Evolutionary conservation across 1,140 invertebrate genomes (phyloP), one percentile per base, ranked within the genome.

Genomic region (Pogonomyrmex californicus): DNA sequence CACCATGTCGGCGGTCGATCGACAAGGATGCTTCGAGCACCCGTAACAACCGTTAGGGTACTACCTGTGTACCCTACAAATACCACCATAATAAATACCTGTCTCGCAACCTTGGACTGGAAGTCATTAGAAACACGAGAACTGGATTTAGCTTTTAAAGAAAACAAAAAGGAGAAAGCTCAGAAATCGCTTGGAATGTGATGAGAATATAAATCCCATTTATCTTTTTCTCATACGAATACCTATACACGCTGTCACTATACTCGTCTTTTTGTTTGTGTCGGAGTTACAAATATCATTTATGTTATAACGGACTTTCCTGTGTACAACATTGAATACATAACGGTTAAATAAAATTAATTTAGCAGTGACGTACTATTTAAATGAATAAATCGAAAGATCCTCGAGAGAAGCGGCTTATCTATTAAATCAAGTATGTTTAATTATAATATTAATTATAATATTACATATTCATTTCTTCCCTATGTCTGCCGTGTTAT

Each of bases 101-200:
- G n/a, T n/a, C 17, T 58, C 17, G 14, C n/a, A 60, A 60, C 23
- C 10, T 51, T 78, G 30, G 30, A 44, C 41, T 49, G 44, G 65
- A 51, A 63, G 63, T 33, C 10, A 33, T 30, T 44, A 38, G 1
- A 44, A 68, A 14, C 23, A 17, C 33, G 56, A 75, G 54, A 70
- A 63, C 14, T 17, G 44, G 4, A 51, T 78, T 17, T 36, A 58
- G 49, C 49, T 49, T 63, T 49, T 14, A 47, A 30, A 30, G 10
- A 38, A 41, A 36, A 36, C 3, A 62, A 47, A 9, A 49, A 14
- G 49, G 75, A 77, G 58, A 77, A 76, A 76, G 10, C 51, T 71
- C 47, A 30, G 68, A 71, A 76, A 76, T 30, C 33, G 44, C 41
- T 10, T n/a, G 44, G 17, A 38, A 49, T 49, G 23, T 23, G 17